Conservation (phyloP, 2,888 invertebrate genomes). For the Stegophylla sp. region DNA sequence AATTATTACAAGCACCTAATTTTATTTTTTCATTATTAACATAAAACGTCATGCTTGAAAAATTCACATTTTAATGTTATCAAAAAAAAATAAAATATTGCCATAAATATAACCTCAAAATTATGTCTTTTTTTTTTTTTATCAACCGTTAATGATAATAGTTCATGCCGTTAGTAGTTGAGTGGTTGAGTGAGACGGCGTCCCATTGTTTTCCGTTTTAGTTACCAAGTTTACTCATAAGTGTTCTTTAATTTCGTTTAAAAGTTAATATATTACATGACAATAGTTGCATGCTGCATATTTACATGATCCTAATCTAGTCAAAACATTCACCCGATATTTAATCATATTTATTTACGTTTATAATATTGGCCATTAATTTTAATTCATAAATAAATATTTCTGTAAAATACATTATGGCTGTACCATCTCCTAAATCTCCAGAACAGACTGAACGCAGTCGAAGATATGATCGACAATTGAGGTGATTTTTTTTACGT, state of each 20-base stretch:
- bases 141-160: background rate
- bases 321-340: no score
- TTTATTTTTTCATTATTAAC: background rate
- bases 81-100: background rate
- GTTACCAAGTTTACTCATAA: no score
- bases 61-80: conserved; percentile 12
- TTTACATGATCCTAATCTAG: no score
- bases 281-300: no score
- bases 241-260: no score
- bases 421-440: conserved; percentile 76
- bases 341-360: no score
- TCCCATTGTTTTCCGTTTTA: no score
- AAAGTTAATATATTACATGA: no score
- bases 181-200: no score
- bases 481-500: conserved; percentile 67
- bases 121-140: background rate
- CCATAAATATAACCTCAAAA: conserved; percentile 55
- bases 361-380: no score
- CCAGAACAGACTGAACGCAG: conserved; percentile 77
- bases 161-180: no score
- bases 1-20: background rate
- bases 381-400: no score
- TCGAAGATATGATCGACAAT: conserved; percentile 82
- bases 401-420: conserved; percentile 66
- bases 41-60: background rate